These are phyloP conservation scores for Epizoanthus ramosus DNA, from an alignment of 92 coral and sea anemone species.

Conservation along the genomic window DNA sequence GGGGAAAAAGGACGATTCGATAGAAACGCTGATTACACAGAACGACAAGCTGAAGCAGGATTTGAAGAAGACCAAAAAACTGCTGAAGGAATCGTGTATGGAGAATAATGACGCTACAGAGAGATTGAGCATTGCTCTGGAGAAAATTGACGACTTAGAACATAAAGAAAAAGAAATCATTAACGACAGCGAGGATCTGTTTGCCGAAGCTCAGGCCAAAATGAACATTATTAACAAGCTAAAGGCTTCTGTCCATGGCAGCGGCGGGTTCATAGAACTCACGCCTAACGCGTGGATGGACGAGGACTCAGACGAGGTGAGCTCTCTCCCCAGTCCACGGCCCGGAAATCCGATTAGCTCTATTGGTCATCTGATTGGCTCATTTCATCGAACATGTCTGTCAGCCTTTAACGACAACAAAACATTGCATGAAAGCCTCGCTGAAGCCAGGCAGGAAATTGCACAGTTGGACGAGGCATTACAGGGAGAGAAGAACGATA, in stretches of 20 bases:
- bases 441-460: conserved; percentile 50
- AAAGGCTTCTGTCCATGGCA: conserved; percentile 67
- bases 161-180: conserved; percentile 59
- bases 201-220: conserved; percentile 88
- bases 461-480: conserved; percentile 65
- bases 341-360: conserved; percentile 53
- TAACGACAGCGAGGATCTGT: conserved; percentile 69
- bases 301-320: conserved; percentile 51
- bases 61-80: conserved; percentile 60
- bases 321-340: conserved; percentile 49
- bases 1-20: conserved; percentile 46
- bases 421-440: conserved; percentile 59
- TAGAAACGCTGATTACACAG: conserved; percentile 49
- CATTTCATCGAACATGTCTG: conserved; percentile 78
- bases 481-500: conserved; percentile 59
- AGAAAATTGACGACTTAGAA: conserved; percentile 67
- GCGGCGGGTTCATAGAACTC: conserved; percentile 65
- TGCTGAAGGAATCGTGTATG: conserved; percentile 55
- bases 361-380: conserved; percentile 64
- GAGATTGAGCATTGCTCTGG: conserved; percentile 49
- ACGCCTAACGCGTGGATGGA: conserved; percentile 49
- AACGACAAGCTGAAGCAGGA: conserved; percentile 58
- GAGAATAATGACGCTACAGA: conserved; percentile 72
- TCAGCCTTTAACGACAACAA: conserved; percentile 75
- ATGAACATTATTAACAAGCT: conserved; percentile 77